These are phyloP conservation scores for Leptinotarsa peninsularis DNA, from an alignment of 2,888 invertebrate genomes.

Conservation along the genomic window DNA sequence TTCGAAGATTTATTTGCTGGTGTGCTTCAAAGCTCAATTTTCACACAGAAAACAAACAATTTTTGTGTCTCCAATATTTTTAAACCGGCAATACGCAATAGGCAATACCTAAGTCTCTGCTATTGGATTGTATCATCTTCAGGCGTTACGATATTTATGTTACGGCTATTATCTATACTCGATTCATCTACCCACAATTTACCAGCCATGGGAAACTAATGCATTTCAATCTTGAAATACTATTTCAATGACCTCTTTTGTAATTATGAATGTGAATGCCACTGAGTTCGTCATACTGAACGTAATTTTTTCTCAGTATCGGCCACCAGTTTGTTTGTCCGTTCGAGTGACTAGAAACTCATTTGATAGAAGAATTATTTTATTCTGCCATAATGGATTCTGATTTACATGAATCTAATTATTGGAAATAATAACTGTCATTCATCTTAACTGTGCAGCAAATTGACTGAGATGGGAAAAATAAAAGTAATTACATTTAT, in stretches of 20 bases:
- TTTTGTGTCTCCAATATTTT: too few species aligned
- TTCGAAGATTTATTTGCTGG: too few species aligned
- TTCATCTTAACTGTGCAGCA: slow-evolving; percentile 34
- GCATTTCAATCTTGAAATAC: not conserved
- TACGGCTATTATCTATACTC: too few species aligned
- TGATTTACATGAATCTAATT: slow-evolving; percentile 39
- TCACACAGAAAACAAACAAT: too few species aligned
- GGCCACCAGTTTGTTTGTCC: slow-evolving; percentile 18
- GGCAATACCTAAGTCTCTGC: too few species aligned
- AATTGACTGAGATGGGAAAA: slow-evolving; percentile 31
- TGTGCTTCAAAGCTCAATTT: too few species aligned
- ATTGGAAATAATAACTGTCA: slow-evolving; percentile 40
- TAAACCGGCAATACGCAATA: too few species aligned
- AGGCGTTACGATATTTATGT: too few species aligned
- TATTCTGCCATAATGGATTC: slow-evolving; percentile 37
- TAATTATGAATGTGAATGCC: not conserved
- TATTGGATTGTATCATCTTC: too few species aligned
- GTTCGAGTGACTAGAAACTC: slow-evolving; percentile 16
- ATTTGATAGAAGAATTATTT: slow-evolving; percentile 18
- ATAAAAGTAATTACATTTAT: slow-evolving; percentile 27
- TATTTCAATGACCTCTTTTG: not conserved
- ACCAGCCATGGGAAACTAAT: too few species aligned
- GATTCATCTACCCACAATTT: too few species aligned
- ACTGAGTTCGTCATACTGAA: slow-evolving; percentile 4
- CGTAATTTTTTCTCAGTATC: slow-evolving; percentile 1